Evolutionary conservation across 2,888 invertebrate genomes (phyloP), one percentile per base, ranked within the genome.

Genomic region (Hoplodrina ambigua): DNA sequence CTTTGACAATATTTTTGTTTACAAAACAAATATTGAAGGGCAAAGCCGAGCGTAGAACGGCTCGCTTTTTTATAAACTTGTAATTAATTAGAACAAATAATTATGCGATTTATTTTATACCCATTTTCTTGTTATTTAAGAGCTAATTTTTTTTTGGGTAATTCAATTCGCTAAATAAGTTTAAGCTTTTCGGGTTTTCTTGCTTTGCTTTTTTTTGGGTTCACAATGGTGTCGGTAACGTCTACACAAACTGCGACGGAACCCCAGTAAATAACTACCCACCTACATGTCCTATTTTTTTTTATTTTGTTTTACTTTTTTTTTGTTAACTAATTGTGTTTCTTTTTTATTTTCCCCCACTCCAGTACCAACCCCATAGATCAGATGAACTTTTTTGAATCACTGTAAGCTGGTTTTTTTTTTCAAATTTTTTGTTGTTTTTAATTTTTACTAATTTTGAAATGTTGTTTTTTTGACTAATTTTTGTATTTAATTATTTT

Each of bases 361-460:
- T 92, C 80, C 85, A 96, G 96, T 94, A 95, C 95, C 92, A 96
- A 95, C 95, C 96, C 96, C 90, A 92, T 94, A 92, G 96, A 96
- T 94, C 96, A 96, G 94, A 95, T 96, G 94, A 96, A 94, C 94
- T 96, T 95, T 95, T 96, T 95, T 94, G 95, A 96, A 87, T 94
- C 96, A 88, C 93, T 95, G 96, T 96, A 96, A 96, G 96, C 93
- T 91, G 88, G 76, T 90, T 91, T 93, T 90, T 85, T 86, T 86
- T 82, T 86, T 83, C 30, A 69, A 46, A 44, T 85, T 88, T 89
- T 87, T 77, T 80, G 72, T 80, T 76, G 71, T 82, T 76, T 72
- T 55, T 69, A 70, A 80, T 73, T 77, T 72, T 80, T 74, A 83
- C 83, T 82, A 72, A 88, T 87, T n/a, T 83, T 87, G 86, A 81